Conservation (phyloP, 2,888 invertebrate species). For the Temnothorax rugatulus region DNA sequence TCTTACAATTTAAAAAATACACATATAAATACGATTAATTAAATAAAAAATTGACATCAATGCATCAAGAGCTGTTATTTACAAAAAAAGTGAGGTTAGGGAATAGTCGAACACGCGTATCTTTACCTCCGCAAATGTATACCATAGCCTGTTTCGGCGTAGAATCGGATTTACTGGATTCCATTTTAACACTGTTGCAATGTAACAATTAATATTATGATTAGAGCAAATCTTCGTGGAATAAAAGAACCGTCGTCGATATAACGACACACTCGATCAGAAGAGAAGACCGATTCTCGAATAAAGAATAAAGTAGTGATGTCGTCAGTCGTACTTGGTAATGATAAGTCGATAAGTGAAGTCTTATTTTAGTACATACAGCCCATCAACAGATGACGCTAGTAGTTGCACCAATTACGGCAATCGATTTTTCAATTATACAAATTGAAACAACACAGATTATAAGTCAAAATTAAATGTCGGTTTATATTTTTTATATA, state of each 20-base stretch:
- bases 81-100: conserved; percentile 69
- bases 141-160: conserved; percentile 95
- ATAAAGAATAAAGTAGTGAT: too few species aligned
- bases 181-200: conserved; percentile 50
- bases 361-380: background rate
- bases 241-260: background rate
- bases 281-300: too few species aligned
- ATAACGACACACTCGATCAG: background rate
- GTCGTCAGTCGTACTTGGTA: too few species aligned
- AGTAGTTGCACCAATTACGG: background rate
- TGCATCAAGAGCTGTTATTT: background rate
- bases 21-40: background rate
- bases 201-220: background rate
- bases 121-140: conserved; percentile 96
- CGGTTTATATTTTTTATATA: background rate
- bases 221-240: background rate
- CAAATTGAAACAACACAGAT: background rate
- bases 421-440: background rate
- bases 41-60: background rate
- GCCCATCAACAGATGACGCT: background rate
- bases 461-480: background rate
- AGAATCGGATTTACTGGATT: conserved; percentile 84
- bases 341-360: too few species aligned
- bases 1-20: background rate
- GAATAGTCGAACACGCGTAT: conserved; percentile 16